These are phyloP conservation scores for Meloidogyne hapla DNA, from an alignment of 1,140 invertebrate genomes.

Conservation along the genomic window DNA sequence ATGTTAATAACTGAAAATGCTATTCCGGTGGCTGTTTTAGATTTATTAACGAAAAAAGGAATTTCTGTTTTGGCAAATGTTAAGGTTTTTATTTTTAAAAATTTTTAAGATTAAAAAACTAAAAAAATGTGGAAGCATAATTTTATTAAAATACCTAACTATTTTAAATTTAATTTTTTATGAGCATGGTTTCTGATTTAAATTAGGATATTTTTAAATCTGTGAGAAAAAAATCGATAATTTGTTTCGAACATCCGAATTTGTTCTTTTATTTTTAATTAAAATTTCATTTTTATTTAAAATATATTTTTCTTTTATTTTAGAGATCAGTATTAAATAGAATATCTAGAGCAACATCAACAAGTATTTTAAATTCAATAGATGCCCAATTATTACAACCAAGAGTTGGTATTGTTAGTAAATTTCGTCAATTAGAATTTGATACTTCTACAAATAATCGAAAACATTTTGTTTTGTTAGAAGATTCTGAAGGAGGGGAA, in stretches of 20 bases:
- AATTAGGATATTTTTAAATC: too few species aligned
- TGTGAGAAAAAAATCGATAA: too few species aligned
- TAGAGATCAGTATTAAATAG: slow-evolving; percentile 76
- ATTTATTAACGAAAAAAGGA: slow-evolving; percentile 70
- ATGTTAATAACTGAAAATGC: slow-evolving; percentile 85
- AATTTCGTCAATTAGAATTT: slow-evolving; percentile 78
- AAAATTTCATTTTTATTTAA: too few species aligned
- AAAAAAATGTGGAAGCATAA: too few species aligned
- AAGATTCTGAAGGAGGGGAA: slow-evolving; percentile 52
- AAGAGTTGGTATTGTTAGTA: slow-evolving; percentile 80
- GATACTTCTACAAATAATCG: slow-evolving; percentile 68
- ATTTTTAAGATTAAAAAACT: neutral
- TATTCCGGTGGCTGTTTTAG: slow-evolving; percentile 72
- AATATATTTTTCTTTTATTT: neutral
- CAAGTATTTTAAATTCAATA: slow-evolving; percentile 82
- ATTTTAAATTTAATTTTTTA: too few species aligned
- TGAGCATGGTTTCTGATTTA: too few species aligned
- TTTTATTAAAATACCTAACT: too few species aligned
- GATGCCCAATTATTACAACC: slow-evolving; percentile 79
- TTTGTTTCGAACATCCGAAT: too few species aligned
- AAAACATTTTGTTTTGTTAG: slow-evolving; percentile 48
- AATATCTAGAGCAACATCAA: slow-evolving; percentile 78
- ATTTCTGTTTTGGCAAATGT: slow-evolving; percentile 86
- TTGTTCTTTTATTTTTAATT: too few species aligned
- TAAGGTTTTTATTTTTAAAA: slow-evolving; percentile 66